A percentile compares a stretch with the other conserved stretches of the same genome.
These are phyloP conservation scores for Nemotelus pantherinus DNA, from an alignment of 2,888 invertebrate genomes.

Conservation along the genomic window DNA sequence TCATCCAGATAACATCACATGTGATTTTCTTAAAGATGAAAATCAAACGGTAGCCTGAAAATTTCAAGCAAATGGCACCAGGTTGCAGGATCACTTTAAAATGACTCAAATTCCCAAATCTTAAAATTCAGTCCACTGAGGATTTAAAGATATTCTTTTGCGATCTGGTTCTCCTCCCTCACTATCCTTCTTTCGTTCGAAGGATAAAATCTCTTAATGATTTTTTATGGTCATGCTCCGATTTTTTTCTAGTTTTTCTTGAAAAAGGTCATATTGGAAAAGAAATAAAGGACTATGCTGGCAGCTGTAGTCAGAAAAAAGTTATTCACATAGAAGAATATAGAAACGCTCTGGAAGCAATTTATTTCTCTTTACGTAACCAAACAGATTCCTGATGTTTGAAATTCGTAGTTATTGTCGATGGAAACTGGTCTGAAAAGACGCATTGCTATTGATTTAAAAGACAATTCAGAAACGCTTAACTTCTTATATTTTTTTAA, in stretches of 20 bases:
- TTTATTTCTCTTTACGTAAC: not conserved
- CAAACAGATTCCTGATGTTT: no score
- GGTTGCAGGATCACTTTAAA: not conserved
- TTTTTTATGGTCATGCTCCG: not conserved
- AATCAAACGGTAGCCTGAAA: conserved; percentile 8
- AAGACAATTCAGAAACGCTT: no score
- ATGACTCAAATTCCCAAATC: conserved; percentile 1
- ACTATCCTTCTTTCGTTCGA: conserved; percentile 1
- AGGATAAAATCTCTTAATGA: not conserved
- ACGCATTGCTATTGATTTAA: no score
- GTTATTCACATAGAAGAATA: not conserved
- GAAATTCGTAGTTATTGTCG: no score
- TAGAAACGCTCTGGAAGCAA: not conserved
- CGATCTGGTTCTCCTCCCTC: not conserved
- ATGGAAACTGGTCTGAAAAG: no score
- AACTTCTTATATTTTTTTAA: no score
- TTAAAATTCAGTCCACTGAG: not conserved
- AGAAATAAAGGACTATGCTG: not conserved
- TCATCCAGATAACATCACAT: not conserved
- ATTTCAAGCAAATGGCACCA: conserved; percentile 22
- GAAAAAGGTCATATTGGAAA: conserved; percentile 3
- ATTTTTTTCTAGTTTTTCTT: conserved; percentile 1
- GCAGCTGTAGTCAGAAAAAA: conserved; percentile 7
- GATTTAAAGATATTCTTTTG: not conserved
- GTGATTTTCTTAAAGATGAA: not conserved